phyloP scores from a whole-genome alignment of 2,113 vertebrate genomes.

The Saimiri boliviensis region DNA sequence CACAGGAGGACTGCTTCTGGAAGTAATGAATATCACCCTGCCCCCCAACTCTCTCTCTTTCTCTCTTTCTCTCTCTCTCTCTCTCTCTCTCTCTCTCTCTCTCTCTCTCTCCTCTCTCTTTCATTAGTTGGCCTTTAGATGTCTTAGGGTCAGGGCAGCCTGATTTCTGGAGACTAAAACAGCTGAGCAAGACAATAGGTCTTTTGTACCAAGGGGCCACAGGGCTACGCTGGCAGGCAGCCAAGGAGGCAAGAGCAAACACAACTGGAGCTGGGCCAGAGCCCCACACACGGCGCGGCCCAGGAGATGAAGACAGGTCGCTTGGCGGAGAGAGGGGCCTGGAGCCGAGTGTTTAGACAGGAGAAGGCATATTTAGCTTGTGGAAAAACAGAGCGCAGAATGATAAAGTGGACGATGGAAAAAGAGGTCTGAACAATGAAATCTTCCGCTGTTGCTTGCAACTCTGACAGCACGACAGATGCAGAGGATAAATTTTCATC shows the following conservation, averaged over 20 bases:
- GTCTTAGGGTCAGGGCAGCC: not conserved
- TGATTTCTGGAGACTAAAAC: not conserved
- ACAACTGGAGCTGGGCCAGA: not conserved
- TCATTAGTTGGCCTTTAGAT: not conserved
- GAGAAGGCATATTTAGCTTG: conserved; percentile 60
- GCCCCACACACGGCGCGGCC: conserved; percentile 37
- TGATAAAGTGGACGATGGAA: conserved; percentile 73
- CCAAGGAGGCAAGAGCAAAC: not conserved
- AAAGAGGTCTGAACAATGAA: conserved; percentile 69
- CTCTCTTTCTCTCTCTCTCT: too few relatives aligned
- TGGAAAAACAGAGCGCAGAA: conserved; percentile 46
- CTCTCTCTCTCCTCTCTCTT: fast-evolving
- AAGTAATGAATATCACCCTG: not conserved
- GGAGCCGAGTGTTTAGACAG: conserved; percentile 81
- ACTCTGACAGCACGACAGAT: conserved; percentile 50
- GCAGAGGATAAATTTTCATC: conserved; percentile 45
- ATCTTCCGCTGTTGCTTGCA: not conserved
- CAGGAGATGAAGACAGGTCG: conserved; percentile 43
- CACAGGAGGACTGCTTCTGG: not conserved
- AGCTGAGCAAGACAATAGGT: not conserved
- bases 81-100: too few relatives aligned
- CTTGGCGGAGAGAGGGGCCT: conserved; percentile 65
- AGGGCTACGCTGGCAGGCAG: not conserved
- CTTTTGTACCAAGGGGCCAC: not conserved
- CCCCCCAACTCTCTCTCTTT: too few relatives aligned